These are phyloP conservation scores for Amblyopsis rosae DNA, from an alignment of 2,113 vertebrate species.

Conservation along the genomic window DNA sequence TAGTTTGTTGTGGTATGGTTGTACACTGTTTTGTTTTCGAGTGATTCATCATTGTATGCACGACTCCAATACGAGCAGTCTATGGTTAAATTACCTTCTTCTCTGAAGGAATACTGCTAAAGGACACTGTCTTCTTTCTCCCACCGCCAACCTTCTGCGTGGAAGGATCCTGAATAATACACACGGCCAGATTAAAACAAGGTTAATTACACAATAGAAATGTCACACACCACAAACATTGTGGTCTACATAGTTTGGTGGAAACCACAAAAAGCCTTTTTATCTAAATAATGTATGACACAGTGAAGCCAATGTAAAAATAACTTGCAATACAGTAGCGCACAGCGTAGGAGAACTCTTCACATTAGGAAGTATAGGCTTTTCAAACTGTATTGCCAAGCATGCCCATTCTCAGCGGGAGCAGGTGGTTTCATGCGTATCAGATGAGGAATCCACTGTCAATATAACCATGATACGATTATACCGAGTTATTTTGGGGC, in stretches of 20 bases:
- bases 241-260: too few species aligned
- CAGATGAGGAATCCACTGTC: neutral
- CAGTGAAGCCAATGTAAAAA: too few species aligned
- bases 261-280: too few species aligned
- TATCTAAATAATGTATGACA: too few species aligned
- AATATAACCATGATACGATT: neutral
- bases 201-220: too few species aligned
- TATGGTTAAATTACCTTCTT: slow-evolving; percentile 78
- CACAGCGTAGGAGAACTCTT: neutral
- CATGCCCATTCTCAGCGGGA: neutral
- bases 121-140: slow-evolving; percentile 97
- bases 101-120: slow-evolving; percentile 98
- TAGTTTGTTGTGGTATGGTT: too few species aligned
- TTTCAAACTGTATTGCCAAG: neutral
- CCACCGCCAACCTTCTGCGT: slow-evolving; percentile 87
- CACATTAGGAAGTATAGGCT: neutral
- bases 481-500: slow-evolving; percentile 2
- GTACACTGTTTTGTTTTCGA: too few species aligned
- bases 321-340: too few species aligned
- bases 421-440: neutral
- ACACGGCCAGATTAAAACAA: slow-evolving; percentile 14
- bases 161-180: slow-evolving; percentile 85
- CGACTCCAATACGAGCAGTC: too few species aligned
- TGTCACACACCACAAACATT: too few species aligned
- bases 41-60: too few species aligned